Conservation (phyloP, 2,797 vertebrate species). For the Muscicapa striata region DNA sequence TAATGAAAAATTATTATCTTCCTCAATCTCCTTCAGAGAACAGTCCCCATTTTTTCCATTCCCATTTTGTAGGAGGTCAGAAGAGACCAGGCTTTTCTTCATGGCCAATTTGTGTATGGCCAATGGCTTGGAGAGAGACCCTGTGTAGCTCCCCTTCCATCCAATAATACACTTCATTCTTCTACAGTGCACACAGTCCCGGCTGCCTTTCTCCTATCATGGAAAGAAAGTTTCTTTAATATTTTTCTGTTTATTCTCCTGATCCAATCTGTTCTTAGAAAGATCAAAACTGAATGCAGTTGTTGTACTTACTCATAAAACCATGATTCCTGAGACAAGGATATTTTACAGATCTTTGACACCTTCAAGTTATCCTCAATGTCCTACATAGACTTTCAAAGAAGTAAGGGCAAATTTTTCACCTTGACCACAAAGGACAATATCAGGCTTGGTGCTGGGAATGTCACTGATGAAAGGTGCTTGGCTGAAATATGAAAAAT, state of each 20-base stretch:
- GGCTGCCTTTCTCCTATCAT: not conserved
- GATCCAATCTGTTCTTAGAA: not conserved
- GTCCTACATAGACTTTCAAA: not conserved
- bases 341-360: not conserved
- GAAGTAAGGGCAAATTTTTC: not conserved
- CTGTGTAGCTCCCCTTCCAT: not conserved
- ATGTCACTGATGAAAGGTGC: not conserved
- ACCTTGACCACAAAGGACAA: not conserved
- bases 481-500: not conserved
- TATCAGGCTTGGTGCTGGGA: not conserved
- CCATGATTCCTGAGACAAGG: not conserved
- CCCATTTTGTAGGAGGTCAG: not conserved
- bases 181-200: not conserved
- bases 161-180: not conserved
- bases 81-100: not conserved
- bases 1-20: not conserved
- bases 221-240: not conserved
- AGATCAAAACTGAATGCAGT: not conserved
- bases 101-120: not conserved
- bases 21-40: not conserved
- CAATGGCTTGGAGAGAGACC: not conserved
- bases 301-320: not conserved
- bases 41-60: not conserved
- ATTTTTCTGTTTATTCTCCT: not conserved
- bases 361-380: not conserved